Evolutionary conservation across 1,140 invertebrate species (phyloP).

Genomic region (Mamestra configurata): DNA sequence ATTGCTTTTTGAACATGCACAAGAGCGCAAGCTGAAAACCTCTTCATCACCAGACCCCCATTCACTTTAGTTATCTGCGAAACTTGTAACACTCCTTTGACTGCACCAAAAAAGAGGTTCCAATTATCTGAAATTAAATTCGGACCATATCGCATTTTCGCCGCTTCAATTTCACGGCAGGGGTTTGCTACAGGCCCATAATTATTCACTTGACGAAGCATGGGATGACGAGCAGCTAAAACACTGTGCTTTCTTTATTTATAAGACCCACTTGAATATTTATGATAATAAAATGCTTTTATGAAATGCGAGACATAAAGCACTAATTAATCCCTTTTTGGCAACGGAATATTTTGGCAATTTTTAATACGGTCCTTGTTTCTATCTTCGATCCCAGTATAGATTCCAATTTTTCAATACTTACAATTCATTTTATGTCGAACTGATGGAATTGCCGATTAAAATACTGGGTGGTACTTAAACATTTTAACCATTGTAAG

Average conservation of each 20-base stretch:
- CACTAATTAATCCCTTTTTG: too few species aligned
- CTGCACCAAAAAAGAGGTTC: neutral
- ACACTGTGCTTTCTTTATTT: slow-evolving; percentile 7
- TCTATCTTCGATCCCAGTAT: too few species aligned
- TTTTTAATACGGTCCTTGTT: too few species aligned
- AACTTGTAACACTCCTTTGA: neutral
- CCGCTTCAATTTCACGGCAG: neutral
- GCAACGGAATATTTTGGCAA: too few species aligned
- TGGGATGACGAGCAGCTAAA: slow-evolving; percentile 12
- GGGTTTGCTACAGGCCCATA: neutral
- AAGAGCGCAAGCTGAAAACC: slow-evolving; percentile 18
- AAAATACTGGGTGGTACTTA: too few species aligned
- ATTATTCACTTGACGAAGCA: slow-evolving; percentile 21
- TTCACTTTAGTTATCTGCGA: slow-evolving; percentile 15
- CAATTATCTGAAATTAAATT: neutral
- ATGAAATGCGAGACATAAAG: neutral
- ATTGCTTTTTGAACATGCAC: slow-evolving; percentile 27
- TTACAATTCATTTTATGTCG: too few species aligned
- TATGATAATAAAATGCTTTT: neutral
- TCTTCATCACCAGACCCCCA: slow-evolving; percentile 11
- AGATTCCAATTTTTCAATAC: too few species aligned
- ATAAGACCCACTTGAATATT: neutral
- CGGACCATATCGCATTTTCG: neutral
- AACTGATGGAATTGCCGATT: too few species aligned
- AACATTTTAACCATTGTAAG: too few species aligned